Evolutionary conservation across 2,113 vertebrate species (phyloP), one percentile per base, ranked within the genome.

Genomic region (Columba livia): DNA sequence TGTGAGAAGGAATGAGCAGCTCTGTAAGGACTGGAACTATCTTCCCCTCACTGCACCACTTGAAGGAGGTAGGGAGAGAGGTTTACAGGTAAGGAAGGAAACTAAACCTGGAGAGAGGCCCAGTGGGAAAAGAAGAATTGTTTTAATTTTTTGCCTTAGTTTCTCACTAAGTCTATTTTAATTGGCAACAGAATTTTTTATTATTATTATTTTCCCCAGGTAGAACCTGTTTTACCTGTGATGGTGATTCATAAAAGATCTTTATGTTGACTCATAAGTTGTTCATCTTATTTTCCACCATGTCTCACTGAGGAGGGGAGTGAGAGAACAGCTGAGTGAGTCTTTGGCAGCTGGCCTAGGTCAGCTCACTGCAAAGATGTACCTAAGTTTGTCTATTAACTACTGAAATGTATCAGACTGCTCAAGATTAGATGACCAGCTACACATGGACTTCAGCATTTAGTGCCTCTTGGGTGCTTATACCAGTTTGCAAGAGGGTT

Each of bases 11-110:
- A 69, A 69, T 19, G 4, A 80, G 3, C 11, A 72, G 11, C 5
- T 61, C 8, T 20, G 12, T 47, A 13, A 0, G 2, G 16, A 25
- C 34, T 1, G 1, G 11, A 48, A 21, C 6, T 5, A 13, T 20
- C 1, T 5, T 12, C 11, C 18, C 2, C 0, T 2, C 10, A 8
- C 16, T 29, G 25, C 6, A 42, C 13, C 4, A 1, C 11, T 69
- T 4, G 3, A 15, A 5, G 25, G 5, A 50, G 3, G 0, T 0
- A 6, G 23, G 9, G 21, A 28, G 13, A 47, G 6, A 53, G 2
- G 11, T 6, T 42, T 3, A 44, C 7, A 16, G 11, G 9, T 44
- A 48, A 62, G 5, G 18, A 31, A 3, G 11, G 15, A 78, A 78
- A 3, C 5, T 64, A 11, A 75, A 5, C 9, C 28, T 42, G 8